Base-by-base conservation (phyloP, 2,888 invertebrate genomes). In the Drosophila paranaensis region DNA sequence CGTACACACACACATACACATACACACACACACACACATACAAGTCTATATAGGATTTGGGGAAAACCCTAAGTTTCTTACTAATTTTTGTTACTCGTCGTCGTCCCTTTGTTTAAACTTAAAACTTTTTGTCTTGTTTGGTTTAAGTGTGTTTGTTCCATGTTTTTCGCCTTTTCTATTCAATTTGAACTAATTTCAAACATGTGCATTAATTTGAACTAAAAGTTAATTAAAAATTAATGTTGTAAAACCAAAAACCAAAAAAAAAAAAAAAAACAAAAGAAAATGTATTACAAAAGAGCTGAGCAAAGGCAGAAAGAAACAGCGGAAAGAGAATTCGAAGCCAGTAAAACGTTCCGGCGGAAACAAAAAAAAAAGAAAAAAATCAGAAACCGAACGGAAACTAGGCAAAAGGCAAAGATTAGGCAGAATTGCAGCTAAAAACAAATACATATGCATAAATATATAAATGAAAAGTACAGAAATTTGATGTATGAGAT, bases 181-280 rank as follows among this genome's bases (percentile, higher is more conserved):
- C 61, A 63, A 74, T 78, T 77, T 48, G 40, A 71, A 79, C 60
- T 77, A 71, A 64, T 74, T 71, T 80, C 55, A 66, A 82, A 75
- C 60, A 87, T 88, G 91, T 90, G 91, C 90, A 91, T 91, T 91
- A 91, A 84, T 86, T 88, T 84, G 74, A 90, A 91, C 88, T 91
- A 74, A 86, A 91, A 90, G 91, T 91, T 90, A 77, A 89, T 89
- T 88, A 85, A 87, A 83, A 85, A 87, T 86, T 79, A 89, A 84
- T 88, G 81, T 88, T 90, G 87, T 90, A 84, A 84, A 80, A 77
- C 87, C 87, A 87, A 86, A 82, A 89, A 57, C 1, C 20, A 20
- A 20, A 20, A 20, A 40, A 60, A 45, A 62, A 61, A 56, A 62
- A 40, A 20, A 20, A 20, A 20, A 20, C 1, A 20, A 62, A 43